Evolutionary conservation across 1,140 invertebrate species (phyloP), one percentile per base, ranked within the genome.

Genomic region (Ephestia elutella): DNA sequence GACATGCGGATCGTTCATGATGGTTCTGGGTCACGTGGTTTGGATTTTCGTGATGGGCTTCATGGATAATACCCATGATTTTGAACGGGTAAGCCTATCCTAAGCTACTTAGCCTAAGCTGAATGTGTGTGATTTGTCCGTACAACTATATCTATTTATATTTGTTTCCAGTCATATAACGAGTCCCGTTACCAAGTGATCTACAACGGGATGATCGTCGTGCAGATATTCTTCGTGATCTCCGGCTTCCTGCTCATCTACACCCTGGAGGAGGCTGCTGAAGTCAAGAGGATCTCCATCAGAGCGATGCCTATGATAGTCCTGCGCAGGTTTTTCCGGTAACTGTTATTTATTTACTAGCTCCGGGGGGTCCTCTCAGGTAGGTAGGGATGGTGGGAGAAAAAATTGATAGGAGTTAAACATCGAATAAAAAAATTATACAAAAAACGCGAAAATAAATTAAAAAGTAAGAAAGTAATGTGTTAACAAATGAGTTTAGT

Each of bases 161-260:
- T 9, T 20, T 50, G 0, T 11, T 50, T 50, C n/a, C 49, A 50
- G 49, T 50, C 49, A 9, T 50, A 20, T 18, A 20, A 5, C 18
- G 2, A 5, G 7, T 11, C 5, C 9, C 49, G 17, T 50, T 50
- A 17, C 18, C 8, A 19, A 20, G 2, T 50, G 9, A 18, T 50
- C 9, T 50, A 20, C 7, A 18, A 50, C 18, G 49, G 49, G 0
- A 50, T 50, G 49, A 18, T 20, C 49, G 18, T 20, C 1, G 77
- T 89, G 5, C 86, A 89, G 61, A 79, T 82, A n/a, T 89, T 84
- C 63, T 84, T 89, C 48, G 65, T 80, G 0, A 82, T 89, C 38
- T 85, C 86, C 19, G 78, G 79, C 0, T 89, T 89, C 57, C 56
- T 90, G 9, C 65, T 89, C 10, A 71, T 78, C 21, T 75, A 86